Percentiles rank a stretch among this genome's conserved stretches.
Evolutionary conservation across 2,113 vertebrate species (phyloP).

Genomic region (Xyrauchen texanus): DNA sequence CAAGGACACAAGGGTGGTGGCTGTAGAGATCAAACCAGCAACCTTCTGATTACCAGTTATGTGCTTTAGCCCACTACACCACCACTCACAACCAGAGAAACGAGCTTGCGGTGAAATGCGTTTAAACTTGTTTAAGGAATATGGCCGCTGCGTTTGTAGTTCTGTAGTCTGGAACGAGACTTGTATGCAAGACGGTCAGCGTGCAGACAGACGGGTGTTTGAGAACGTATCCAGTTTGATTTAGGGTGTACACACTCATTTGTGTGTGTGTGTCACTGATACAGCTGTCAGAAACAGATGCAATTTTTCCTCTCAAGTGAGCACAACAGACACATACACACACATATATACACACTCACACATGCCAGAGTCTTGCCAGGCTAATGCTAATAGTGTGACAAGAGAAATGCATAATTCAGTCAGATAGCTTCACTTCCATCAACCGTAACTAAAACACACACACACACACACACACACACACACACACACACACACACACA

Average conservation of each 20-base stretch:
- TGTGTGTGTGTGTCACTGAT: conserved; percentile 66
- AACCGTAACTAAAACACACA: neutral
- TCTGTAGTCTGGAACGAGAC: too few species aligned
- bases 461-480: too few species aligned
- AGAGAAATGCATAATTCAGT: neutral
- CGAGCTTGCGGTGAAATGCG: too few species aligned
- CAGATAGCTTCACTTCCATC: neutral
- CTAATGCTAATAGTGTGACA: conserved; percentile 30
- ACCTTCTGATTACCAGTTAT: too few species aligned
- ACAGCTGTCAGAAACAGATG: conserved; percentile 93
- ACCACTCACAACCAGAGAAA: too few species aligned
- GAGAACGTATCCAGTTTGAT: neutral
- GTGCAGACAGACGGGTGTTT: conserved; percentile 27
- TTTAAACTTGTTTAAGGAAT: too few species aligned
- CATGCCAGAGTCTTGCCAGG: neutral
- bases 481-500: too few species aligned
- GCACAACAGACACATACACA: conserved; percentile 62
- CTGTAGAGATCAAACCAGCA: too few species aligned
- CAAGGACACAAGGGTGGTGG: too few species aligned
- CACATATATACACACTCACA: neutral
- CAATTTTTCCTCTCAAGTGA: conserved; percentile 88
- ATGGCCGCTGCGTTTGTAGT: too few species aligned
- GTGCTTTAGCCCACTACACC: too few species aligned
- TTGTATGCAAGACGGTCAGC: neutral
- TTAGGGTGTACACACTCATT: neutral